A percentile compares a stretch with the other conserved stretches of the same genome.
Conservation (phyloP, 2,888 invertebrate species). For the Eupithecia pulchellata region DNA sequence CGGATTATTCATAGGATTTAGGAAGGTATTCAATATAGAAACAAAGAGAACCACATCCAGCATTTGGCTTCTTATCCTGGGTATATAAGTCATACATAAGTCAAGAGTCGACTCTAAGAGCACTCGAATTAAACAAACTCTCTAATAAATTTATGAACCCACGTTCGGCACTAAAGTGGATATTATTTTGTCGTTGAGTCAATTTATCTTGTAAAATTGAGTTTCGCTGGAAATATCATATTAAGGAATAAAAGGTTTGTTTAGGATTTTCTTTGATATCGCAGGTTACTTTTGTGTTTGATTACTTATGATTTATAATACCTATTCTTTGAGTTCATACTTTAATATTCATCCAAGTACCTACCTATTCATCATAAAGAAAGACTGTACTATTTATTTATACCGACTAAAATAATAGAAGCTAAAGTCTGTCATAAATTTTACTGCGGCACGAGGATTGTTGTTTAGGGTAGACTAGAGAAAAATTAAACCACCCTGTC, state of each 20-base stretch:
- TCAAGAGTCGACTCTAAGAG: conserved; percentile 33
- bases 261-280: conserved; percentile 9
- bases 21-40: not conserved
- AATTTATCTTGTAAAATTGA: conserved; percentile 57
- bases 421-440: no score
- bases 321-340: not conserved
- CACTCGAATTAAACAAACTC: conserved; percentile 58
- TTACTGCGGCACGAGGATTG: no score
- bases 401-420: not conserved
- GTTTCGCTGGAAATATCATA: conserved; percentile 28
- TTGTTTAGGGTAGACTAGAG: no score
- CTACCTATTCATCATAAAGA: no score
- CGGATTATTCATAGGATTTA: not conserved
- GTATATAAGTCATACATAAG: conserved; percentile 37
- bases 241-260: conserved; percentile 25
- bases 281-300: not conserved
- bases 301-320: not conserved
- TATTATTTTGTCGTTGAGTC: conserved; percentile 57
- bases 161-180: conserved; percentile 48
- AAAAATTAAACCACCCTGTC: no score
- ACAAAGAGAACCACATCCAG: conserved; percentile 20
- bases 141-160: conserved; percentile 59
- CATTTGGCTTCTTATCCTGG: conserved; percentile 41
- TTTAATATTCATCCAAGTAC: not conserved
- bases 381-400: not conserved